Evolutionary conservation across 2,888 invertebrate genomes (phyloP).

Genomic region (Drosophila infuscata): DNA sequence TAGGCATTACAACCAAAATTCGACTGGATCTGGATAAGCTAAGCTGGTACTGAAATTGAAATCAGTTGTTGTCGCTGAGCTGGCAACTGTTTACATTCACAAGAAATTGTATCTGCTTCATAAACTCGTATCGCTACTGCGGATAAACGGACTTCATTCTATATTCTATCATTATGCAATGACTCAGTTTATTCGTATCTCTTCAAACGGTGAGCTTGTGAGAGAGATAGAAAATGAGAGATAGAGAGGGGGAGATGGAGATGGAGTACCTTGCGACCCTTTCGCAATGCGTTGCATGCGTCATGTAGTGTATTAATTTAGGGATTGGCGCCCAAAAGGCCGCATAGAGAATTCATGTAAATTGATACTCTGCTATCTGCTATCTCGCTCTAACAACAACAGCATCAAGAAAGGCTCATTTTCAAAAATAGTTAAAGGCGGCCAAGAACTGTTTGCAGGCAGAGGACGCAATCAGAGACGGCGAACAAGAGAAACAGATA

Average conservation of each 20-base stretch:
- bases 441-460: constrained; percentile 58
- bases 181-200: not conserved
- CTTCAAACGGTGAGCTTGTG: not conserved
- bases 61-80: not conserved
- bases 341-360: constrained; percentile 79
- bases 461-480: constrained; percentile 24
- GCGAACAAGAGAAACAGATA: constrained; percentile 10
- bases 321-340: constrained; percentile 79
- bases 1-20: not conserved
- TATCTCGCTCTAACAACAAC: constrained; percentile 50
- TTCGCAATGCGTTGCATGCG: constrained; percentile 35
- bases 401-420: constrained; percentile 40
- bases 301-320: constrained; percentile 64
- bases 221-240: not conserved
- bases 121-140: not conserved
- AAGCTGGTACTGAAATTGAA: not conserved
- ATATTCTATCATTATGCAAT: constrained; percentile 7
- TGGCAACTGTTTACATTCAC: not conserved
- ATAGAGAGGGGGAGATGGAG: not conserved
- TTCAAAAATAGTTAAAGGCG: constrained; percentile 72
- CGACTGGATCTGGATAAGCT: not conserved
- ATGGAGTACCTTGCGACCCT: constrained; percentile 11
- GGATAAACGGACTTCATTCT: constrained; percentile 3
- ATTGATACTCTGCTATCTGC: constrained; percentile 61
- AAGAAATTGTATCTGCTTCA: not conserved